Conservation (phyloP, 1,140 invertebrate species). For the Macrostomum lignano region DNA sequence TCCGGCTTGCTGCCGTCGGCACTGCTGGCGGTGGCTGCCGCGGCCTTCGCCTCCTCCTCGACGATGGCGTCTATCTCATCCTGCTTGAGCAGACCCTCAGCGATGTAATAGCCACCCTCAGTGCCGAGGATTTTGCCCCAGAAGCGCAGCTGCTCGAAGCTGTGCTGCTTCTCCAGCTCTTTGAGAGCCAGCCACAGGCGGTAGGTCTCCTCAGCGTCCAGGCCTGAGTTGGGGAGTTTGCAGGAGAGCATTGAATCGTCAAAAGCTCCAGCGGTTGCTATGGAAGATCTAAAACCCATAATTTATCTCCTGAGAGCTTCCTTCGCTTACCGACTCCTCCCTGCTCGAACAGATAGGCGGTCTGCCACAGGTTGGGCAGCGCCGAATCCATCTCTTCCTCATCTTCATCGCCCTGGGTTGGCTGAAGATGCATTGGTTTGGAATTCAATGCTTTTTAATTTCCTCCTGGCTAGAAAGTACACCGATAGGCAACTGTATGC, state of each 20-base stretch:
- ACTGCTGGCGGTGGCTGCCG: neutral
- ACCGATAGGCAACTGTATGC: no score
- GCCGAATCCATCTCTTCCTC: conserved; percentile 25
- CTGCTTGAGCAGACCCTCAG: conserved; percentile 2
- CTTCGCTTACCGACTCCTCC: conserved; percentile 18
- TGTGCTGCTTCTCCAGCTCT: neutral
- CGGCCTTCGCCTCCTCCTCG: conserved; percentile 6
- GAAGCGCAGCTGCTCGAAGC: neutral
- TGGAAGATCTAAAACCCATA: no score
- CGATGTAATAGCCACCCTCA: conserved; percentile 3
- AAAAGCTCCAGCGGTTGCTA: no score
- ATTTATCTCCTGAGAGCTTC: no score
- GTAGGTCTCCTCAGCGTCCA: neutral
- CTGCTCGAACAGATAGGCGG: conserved; percentile 27
- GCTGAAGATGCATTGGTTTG: no score
- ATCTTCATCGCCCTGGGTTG: no score
- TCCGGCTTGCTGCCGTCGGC: conserved; percentile 2
- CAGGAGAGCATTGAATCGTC: no score
- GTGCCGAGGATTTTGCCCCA: conserved; percentile 4
- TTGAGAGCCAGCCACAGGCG: conserved; percentile 1
- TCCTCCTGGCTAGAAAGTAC: no score
- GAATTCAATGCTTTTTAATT: no score
- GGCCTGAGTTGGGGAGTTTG: neutral
- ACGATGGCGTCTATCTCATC: conserved; percentile 1
- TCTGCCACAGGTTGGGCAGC: conserved; percentile 26